phyloP scores from a whole-genome alignment of 2,888 invertebrate species.

The Sceliomorpha sp. region DNA sequence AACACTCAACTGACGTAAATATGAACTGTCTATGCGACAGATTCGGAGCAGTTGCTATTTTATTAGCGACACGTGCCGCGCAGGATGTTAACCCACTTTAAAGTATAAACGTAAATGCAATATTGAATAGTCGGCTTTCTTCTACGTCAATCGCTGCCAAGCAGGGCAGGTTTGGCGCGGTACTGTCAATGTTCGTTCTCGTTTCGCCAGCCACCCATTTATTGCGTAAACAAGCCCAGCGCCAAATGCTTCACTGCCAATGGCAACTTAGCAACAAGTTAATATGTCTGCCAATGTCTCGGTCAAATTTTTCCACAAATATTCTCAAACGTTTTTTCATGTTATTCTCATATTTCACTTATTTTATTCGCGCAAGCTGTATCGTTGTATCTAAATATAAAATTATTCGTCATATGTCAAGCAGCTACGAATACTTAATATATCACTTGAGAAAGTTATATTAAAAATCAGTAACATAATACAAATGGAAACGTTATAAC shows the following conservation, averaged over 20 bases:
- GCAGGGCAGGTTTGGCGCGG: conserved; percentile 4
- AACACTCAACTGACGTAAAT: too few relatives aligned
- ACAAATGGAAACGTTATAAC: too few relatives aligned
- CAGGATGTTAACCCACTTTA: conserved; percentile 33
- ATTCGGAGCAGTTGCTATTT: conserved; percentile 14
- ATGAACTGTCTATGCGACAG: neutral
- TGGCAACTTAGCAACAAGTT: conserved; percentile 41
- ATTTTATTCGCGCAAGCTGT: too few relatives aligned
- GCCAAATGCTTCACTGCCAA: conserved; percentile 50
- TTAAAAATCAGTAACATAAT: too few relatives aligned
- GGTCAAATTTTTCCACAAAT: conserved; percentile 11
- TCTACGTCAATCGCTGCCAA: conserved; percentile 31
- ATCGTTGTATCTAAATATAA: too few relatives aligned
- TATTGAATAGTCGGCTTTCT: conserved; percentile 30
- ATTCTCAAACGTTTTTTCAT: too few relatives aligned
- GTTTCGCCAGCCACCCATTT: conserved; percentile 24
- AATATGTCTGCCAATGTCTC: conserved; percentile 26
- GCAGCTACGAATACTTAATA: too few relatives aligned
- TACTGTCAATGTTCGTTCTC: conserved; percentile 13
- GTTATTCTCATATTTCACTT: neutral
- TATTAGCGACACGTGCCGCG: conserved; percentile 14
- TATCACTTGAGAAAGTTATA: too few relatives aligned
- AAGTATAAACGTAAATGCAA: conserved; percentile 13
- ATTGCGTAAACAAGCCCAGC: conserved; percentile 40
- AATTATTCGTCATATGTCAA: too few relatives aligned